These are phyloP conservation scores for Drosophila tripunctata DNA, from an alignment of 2,888 invertebrate species.

Conservation along the genomic window DNA sequence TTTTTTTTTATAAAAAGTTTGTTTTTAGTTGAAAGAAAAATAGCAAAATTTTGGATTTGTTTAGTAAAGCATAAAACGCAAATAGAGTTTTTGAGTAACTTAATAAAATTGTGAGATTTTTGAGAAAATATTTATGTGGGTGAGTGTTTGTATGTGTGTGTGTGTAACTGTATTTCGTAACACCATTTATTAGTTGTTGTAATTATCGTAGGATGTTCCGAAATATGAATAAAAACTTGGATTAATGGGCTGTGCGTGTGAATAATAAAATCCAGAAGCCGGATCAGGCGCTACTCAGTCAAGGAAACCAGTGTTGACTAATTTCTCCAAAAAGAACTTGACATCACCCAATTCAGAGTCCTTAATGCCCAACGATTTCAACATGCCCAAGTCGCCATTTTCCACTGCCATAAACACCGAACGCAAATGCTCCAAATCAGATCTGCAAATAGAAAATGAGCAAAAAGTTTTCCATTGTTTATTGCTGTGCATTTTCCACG, in stretches of 20 bases:
- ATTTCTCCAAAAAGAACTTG: constrained; percentile 97
- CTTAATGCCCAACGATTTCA: constrained; percentile 96
- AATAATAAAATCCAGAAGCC: constrained; percentile 89
- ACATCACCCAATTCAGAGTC: constrained; percentile 97
- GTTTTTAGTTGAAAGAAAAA: constrained; percentile 20
- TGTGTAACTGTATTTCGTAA: constrained; percentile 4
- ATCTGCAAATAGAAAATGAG: constrained; percentile 86
- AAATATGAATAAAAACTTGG: constrained; percentile 90
- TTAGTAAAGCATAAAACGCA: constrained; percentile 24
- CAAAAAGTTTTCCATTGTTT: constrained; percentile 1
- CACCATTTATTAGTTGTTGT: constrained; percentile 79
- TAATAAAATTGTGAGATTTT: constrained; percentile 50
- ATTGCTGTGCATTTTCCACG: not conserved
- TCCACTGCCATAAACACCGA: constrained; percentile 98
- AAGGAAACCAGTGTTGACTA: constrained; percentile 97
- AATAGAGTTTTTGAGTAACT: constrained; percentile 12
- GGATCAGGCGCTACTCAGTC: constrained; percentile 93
- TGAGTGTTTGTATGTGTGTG: constrained; percentile 17
- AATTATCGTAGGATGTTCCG: constrained; percentile 85
- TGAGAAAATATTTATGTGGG: constrained; percentile 70
- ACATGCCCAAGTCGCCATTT: constrained; percentile 96
- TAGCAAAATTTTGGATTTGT: constrained; percentile 3
- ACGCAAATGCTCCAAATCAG: constrained; percentile 95
- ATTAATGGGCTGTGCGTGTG: constrained; percentile 88
- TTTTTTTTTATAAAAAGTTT: constrained; percentile 29